Base-by-base conservation (phyloP, 2,888 invertebrate genomes). In the Drosophila pseudotakahashii region DNA sequence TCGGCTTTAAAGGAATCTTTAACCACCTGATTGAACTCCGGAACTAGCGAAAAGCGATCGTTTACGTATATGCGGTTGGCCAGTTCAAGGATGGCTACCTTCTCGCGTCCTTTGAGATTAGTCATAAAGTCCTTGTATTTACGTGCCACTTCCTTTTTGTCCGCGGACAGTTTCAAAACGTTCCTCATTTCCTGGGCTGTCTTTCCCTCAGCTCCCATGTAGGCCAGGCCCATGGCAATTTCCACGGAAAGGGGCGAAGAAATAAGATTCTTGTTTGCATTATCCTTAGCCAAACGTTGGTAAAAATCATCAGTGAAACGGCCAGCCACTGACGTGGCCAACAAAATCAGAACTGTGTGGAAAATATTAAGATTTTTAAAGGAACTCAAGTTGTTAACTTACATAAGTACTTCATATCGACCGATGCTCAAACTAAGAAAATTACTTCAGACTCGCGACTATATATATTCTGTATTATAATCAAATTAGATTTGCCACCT, bases 311-410 rank as follows among this genome's bases (percentile, higher is more conserved):
- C 41, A 6, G 32, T 26, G 41, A 61, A 61, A 7, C 10, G 54
- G 3, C n/a, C 44, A 30, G 37, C 13, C 37, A 54, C 54, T n/a
- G 54, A 44, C 11, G 44, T 26, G 52, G 52, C 58, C 51, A 50
- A 14, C 5, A 41, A 39, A 9, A 58, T 1, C 0, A 58, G 10
- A 39, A 9, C 53, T 54, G 11, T 16, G 41, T 0, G 9, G 10
- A 2, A 41, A 16, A 19, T 19, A 19, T 19, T 19, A 19, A 19
- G 19, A 19, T 19, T 2, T 19, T 19, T 19, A 19, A 19, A 19
- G 19, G 19, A 19, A 19, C 19, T 19, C 2, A 19, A 19, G 2
- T 19, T 19, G 19, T 19, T 19, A 19, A 19, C 19, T 19, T 19
- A 19, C 19, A 19, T 19, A 19, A 19, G 19, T 19, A 19, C 19